These are phyloP conservation scores for Coccyzus lansbergi DNA, from an alignment of 2,797 vertebrate genomes.

Conservation along the genomic window DNA sequence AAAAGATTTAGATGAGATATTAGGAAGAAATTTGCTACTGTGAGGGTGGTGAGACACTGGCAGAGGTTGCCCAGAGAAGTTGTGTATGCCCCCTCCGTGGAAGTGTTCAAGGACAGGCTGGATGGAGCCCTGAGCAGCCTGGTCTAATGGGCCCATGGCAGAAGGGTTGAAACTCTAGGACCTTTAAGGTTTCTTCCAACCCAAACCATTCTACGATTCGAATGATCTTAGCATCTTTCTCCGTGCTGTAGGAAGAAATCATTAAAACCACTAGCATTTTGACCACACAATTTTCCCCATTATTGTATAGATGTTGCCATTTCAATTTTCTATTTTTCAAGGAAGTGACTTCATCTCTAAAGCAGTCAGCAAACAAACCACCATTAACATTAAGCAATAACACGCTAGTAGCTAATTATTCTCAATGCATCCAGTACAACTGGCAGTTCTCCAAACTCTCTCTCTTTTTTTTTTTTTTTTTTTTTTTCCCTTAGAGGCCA, in stretches of 20 bases:
- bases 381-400: background rate
- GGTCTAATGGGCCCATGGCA: too few species aligned
- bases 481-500: background rate
- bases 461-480: too few species aligned
- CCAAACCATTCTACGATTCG: too few species aligned
- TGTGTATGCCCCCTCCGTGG: too few species aligned
- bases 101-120: too few species aligned
- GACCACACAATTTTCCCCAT: background rate
- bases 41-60: too few species aligned
- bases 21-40: too few species aligned
- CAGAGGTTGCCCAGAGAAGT: too few species aligned
- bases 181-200: too few species aligned
- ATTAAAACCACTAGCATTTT: background rate
- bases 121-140: too few species aligned
- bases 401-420: background rate
- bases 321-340: background rate
- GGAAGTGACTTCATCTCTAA: conserved; percentile 13
- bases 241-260: background rate
- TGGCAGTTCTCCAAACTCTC: background rate
- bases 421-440: background rate
- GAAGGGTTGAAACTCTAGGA: too few species aligned
- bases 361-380: background rate
- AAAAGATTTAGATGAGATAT: too few species aligned
- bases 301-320: background rate
- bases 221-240: background rate